Conservation (phyloP, 2,888 invertebrate species). For the Drosophila crucigera region DNA sequence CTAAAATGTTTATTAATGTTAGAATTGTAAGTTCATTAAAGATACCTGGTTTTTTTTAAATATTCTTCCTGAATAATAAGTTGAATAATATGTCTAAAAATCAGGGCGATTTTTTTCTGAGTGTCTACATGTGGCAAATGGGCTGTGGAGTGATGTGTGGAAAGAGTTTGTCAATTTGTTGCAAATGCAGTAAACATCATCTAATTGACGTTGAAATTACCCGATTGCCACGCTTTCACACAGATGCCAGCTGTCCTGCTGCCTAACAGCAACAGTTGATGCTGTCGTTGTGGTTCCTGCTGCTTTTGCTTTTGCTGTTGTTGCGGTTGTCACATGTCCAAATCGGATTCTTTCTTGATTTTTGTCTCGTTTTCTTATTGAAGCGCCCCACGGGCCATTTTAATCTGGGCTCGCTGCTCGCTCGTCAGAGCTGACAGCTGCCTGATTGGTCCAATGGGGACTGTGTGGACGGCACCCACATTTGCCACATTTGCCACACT, state of each 20-base stretch:
- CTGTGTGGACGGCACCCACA: neutral
- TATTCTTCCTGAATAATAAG: neutral
- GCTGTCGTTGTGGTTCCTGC: neutral
- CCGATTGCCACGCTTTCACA: slow-evolving; percentile 21
- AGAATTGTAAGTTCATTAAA: too few relatives aligned
- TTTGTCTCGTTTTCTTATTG: slow-evolving; percentile 39
- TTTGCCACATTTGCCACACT: neutral
- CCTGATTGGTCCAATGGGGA: slow-evolving; percentile 66
- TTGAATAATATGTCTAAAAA: neutral
- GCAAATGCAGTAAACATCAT: slow-evolving; percentile 79
- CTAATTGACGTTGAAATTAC: slow-evolving; percentile 80
- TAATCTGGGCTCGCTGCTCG: slow-evolving; percentile 44
- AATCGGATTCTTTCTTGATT: slow-evolving; percentile 46
- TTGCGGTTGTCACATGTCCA: slow-evolving; percentile 75
- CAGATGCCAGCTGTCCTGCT: neutral
- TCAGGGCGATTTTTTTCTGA: neutral
- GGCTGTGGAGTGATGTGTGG: slow-evolving; percentile 1
- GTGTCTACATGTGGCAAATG: slow-evolving; percentile 35
- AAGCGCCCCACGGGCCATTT: slow-evolving; percentile 51
- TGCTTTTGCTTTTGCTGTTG: slow-evolving; percentile 5
- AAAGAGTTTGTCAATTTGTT: slow-evolving; percentile 76
- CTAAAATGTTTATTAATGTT: too few relatives aligned
- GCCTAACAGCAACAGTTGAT: slow-evolving; percentile 27
- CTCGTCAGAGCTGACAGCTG: slow-evolving; percentile 61
- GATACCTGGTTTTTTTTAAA: neutral